These are phyloP conservation scores for Pluvianellus socialis DNA, from an alignment of 2,113 vertebrate genomes.

Conservation along the genomic window DNA sequence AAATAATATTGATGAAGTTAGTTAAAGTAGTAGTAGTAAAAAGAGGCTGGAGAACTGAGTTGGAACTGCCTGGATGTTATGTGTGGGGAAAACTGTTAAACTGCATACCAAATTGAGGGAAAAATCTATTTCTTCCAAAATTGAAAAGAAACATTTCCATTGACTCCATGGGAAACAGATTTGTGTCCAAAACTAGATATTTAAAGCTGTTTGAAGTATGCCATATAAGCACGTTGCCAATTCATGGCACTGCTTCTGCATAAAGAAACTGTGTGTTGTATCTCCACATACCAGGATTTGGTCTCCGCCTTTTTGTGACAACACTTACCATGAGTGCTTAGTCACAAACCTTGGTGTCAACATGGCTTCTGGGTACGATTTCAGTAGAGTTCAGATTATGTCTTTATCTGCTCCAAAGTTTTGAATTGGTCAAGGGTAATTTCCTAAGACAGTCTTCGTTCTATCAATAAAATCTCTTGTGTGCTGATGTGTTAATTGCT, in stretches of 20 bases:
- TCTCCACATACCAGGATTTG: not conserved
- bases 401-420: not conserved
- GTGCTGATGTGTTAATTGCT: not conserved
- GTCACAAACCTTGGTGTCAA: not conserved
- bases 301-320: not conserved
- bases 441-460: not conserved
- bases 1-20: not conserved
- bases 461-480: not conserved
- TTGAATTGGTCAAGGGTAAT: not conserved
- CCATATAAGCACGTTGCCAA: accelerated
- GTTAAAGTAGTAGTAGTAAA: not conserved
- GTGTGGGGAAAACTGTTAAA: not conserved
- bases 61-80: not conserved
- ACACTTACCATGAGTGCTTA: accelerated
- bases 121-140: not conserved
- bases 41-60: not conserved
- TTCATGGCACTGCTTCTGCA: not conserved
- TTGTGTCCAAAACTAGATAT: not conserved
- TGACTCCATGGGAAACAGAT: not conserved
- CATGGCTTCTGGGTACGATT: accelerated
- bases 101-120: not conserved
- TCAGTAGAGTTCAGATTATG: not conserved
- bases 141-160: not conserved
- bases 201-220: not conserved
- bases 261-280: accelerated